Evolutionary conservation across 1,140 invertebrate genomes (phyloP), one percentile per base, ranked within the genome.

Genomic region (Neodiprion lecontei): DNA sequence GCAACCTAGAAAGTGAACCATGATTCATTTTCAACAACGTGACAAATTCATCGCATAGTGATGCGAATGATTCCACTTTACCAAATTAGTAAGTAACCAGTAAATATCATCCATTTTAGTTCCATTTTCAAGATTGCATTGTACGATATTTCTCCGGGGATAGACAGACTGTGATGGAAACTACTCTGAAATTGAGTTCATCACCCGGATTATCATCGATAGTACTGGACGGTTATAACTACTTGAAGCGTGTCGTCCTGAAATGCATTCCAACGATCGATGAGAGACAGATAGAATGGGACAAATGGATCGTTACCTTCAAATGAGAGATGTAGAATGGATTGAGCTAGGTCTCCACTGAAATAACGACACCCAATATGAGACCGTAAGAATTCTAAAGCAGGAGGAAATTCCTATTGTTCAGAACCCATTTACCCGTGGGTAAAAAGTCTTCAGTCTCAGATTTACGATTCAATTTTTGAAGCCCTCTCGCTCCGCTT

Each of bases 81-180:
- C 79, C 79, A 78, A 70, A 76, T 74, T 12, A 81, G 40, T 0
- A 69, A 76, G 11, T 73, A 73, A 47, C 78, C 75, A 11, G 77
- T 14, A 49, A 70, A 79, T 65, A 79, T 74, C 65, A 77, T 76
- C 79, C 78, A 81, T 74, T 81, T 78, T 17, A 79, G 72, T 75
- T 79, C 82, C 1, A 90, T 75, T 68, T 86, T 79, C 48, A 94
- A 80, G 7, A 89, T 90, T 72, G 91, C 89, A 4, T 92, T 92
- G 84, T 93, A 93, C 1, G 85, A 85, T 17, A 92, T 78, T 21
- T 21, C 17, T 91, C 93, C 92, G 65, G 92, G 90, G 47, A 88
- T 77, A 66, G 92, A 88, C 0, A 91, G 91, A 48, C 92, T 40
- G 94, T 89, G 7, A 93, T 76, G 14, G 92, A 93, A 21, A 92